Base-by-base conservation (phyloP, 2,888 invertebrate species). In the Chaetogeoica ovagalla region DNA sequence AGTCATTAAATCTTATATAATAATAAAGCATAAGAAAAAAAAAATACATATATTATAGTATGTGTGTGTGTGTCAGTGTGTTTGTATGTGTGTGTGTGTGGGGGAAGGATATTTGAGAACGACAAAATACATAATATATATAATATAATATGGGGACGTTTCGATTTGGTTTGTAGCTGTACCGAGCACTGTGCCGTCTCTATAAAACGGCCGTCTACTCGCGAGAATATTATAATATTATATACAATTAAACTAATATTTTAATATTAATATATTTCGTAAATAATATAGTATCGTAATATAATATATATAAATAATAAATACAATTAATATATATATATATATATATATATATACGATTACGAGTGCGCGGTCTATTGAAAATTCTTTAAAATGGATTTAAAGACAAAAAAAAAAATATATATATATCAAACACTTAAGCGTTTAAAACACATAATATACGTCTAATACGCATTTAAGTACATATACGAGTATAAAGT, bases 111-210 rank as follows among this genome's bases (percentile, higher is more conserved):
- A 52, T 23, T 66, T 52, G 37, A 59, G 43, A 48, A 43, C 43
- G 69, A 62, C 52, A 37, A 37, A 60, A 48, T 37, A 37, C 11
- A n/a, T 11, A 1, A 48, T 43, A 43, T 43, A 39, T 6, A 43
- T 4, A 43, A 43, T 4, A 43, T 43, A 48, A 48, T 48, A 13
- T 48, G 48, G 55, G 77, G 77, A 69, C n/a, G 11, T 69, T 69
- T 69, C 52, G 52, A 77, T 77, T 77, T 77, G 77, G 77, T 69
- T 77, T 77, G 69, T 76, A 77, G 77, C 77, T 77, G 77, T 77
- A 77, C 62, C 69, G 77, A 69, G 69, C 21, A 59, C 48, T 60
- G 43, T 30, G 15, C 72, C 72, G 39, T 23, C 30, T 30, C 30
- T 30, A 30, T 19, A 7, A n/a, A 52, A 19, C 19, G 72, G 23